Evolutionary conservation across 2,113 vertebrate species (phyloP).

Genomic region (Pluvialis apricaria): DNA sequence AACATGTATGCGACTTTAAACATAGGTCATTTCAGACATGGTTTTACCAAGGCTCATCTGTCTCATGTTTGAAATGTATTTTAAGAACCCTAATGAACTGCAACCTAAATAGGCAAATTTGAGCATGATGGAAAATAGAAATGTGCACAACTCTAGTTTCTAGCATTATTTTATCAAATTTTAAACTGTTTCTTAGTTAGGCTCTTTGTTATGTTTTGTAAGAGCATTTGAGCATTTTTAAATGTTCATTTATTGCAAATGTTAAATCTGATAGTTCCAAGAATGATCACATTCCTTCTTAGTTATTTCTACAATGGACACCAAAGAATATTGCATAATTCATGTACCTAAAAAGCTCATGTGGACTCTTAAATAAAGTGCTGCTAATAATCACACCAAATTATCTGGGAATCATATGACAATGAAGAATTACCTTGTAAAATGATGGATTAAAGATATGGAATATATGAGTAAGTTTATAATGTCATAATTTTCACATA

Average conservation of each 20-base stretch:
- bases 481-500: neutral
- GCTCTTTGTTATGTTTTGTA: neutral
- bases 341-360: neutral
- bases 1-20: neutral
- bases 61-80: neutral
- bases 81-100: neutral
- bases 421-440: neutral
- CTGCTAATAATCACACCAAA: neutral
- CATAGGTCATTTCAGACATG: neutral
- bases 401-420: neutral
- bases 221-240: neutral
- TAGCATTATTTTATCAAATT: neutral
- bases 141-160: neutral
- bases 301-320: neutral
- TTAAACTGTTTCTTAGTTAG: neutral
- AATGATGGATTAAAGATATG: neutral
- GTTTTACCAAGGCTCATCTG: neutral
- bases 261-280: neutral
- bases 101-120: neutral
- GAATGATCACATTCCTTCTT: neutral
- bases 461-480: neutral
- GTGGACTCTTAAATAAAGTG: neutral
- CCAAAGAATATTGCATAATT: neutral
- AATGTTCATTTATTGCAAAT: neutral
- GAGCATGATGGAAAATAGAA: neutral